A percentile compares a stretch with the other conserved stretches of the same genome.
phyloP scores from a whole-genome alignment of 2,113 vertebrate species.

The Ovis aries region ARS-UI_Ramb_v3.0 NC_056066.1:64186001-64186500 shows the following conservation, averaged over 20 bases:
- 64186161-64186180: not conserved
- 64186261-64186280: constrained; percentile 29
- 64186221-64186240: constrained; percentile 1
- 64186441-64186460: not conserved
- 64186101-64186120: not conserved
- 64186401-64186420: not conserved
- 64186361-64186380: constrained; percentile 3
- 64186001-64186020: not conserved
- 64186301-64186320: not conserved
- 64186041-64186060: constrained; percentile 35
- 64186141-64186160: not conserved
- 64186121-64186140: not conserved
- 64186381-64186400: constrained; percentile 10
- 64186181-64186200: constrained; percentile 1
- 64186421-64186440: constrained; percentile 15
- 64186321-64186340: not conserved
- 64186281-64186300: not conserved
- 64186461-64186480: constrained; percentile 1
- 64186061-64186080: not conserved
- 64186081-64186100: not conserved
- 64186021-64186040: not conserved
- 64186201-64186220: not conserved
- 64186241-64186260: constrained; percentile 23
- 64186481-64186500: constrained; percentile 16
- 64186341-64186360: constrained; percentile 11